Conservation (phyloP, 2,888 invertebrate species). For the Oscheius sp. region DNA sequence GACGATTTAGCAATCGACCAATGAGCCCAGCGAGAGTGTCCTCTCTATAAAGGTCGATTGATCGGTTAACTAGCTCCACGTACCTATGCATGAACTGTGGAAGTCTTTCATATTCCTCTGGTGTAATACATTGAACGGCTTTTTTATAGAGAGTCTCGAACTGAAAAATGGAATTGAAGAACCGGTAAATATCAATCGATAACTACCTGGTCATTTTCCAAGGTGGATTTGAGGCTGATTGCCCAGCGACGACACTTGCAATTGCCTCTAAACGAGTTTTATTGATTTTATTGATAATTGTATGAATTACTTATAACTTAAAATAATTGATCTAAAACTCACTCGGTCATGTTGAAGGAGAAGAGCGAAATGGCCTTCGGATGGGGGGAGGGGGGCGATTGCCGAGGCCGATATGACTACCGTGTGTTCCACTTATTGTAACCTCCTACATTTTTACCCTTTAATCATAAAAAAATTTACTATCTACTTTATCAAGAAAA, state of each 20-base stretch:
- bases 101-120: constrained; percentile 64
- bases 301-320: neutral
- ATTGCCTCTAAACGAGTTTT: constrained; percentile 13
- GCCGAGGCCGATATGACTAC: constrained; percentile 24
- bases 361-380: constrained; percentile 19
- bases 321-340: constrained; percentile 1
- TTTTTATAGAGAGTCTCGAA: constrained; percentile 62
- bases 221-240: constrained; percentile 60
- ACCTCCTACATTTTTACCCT: neutral
- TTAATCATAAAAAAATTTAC: neutral
- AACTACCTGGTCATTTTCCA: constrained; percentile 60
- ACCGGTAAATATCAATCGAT: neutral
- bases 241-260: constrained; percentile 65
- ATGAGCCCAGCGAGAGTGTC: constrained; percentile 65
- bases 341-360: constrained; percentile 27
- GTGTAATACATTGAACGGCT: constrained; percentile 67
- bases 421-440: constrained; percentile 23
- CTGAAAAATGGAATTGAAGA: neutral
- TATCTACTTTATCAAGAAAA: neutral
- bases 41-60: constrained; percentile 38
- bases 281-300: neutral
- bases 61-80: too few species aligned
- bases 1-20: constrained; percentile 64
- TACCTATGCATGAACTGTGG: constrained; percentile 58
- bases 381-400: constrained; percentile 16